Base-by-base conservation (phyloP, 2,888 invertebrate species). In the Melinaea menophilus region DNA sequence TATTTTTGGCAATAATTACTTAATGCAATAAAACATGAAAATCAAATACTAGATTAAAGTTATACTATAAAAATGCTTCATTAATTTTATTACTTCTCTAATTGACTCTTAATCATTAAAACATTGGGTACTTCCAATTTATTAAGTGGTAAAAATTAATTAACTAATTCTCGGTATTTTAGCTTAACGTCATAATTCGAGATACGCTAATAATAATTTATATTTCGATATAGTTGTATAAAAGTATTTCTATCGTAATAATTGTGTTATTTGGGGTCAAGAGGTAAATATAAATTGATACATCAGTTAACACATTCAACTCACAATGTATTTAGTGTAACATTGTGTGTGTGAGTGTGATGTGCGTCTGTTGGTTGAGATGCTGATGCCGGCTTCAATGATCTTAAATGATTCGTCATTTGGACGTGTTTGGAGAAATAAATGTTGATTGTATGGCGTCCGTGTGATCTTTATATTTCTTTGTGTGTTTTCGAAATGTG, bases 261-360 rank as follows among this genome's bases (percentile, higher is more conserved):
- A 31, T 51, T 31, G 31, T 51, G 5, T 22, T n/a, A 31, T 31
- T 31, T 11, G 5, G 4, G 51, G 2, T 48, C 48, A 11, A 51
- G 51, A 51, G 51, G 9, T 51, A 51, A 51, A 51, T 22, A 51
- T 51, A 51, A 51, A 51, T 51, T 51, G 51, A 31, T 51, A 31
- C 31, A 51, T 51, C 51, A 31, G 22, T 22, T 51, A 51, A 51
- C 7, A 3, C 31, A 9, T 31, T 31, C 31, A 51, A 51, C 51
- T 31, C 31, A 31, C 51, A 51, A 31, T 51, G 5, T 51, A 51
- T 51, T 11, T 51, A 51, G 13, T 48, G n/a, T 7, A 48, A 51
- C 51, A 51, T 22, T 51, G 51, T 51, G 51, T 22, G 22, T 51
- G 51, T 9, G 31, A 22, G 51, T 31, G n/a, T 51, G 41, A 31